phyloP scores from a whole-genome alignment of 2,113 vertebrate genomes.

The Pseudopodoces humilis region DNA sequence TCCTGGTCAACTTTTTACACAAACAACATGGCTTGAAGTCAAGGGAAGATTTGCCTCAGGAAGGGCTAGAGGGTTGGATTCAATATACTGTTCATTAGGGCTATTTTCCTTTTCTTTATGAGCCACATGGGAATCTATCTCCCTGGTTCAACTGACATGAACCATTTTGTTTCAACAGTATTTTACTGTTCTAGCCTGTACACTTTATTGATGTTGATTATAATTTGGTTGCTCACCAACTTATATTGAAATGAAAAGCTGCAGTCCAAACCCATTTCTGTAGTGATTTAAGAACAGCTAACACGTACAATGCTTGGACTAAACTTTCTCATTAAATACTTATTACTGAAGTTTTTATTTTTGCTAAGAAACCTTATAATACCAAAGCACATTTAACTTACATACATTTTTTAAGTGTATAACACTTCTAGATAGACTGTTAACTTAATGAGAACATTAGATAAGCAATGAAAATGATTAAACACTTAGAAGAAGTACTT shows the following conservation, averaged over 20 bases:
- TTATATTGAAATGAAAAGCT: slow-evolving; percentile 45
- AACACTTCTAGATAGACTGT: not conserved
- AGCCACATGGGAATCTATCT: slow-evolving; percentile 47
- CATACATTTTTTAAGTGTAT: not conserved
- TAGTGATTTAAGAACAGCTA: slow-evolving; percentile 49
- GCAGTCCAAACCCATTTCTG: slow-evolving; percentile 33
- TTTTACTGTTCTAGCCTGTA: slow-evolving; percentile 43
- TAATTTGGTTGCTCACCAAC: slow-evolving; percentile 57
- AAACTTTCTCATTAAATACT: slow-evolving; percentile 27
- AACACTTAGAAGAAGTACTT: not conserved
- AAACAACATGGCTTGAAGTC: not conserved
- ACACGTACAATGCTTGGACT: not conserved
- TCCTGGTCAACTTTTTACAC: not conserved
- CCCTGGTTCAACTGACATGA: slow-evolving; percentile 47
- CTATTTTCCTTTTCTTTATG: slow-evolving; percentile 40
- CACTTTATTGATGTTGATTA: slow-evolving; percentile 53
- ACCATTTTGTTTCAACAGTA: slow-evolving; percentile 47
- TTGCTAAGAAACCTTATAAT: not conserved
- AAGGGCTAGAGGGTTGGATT: slow-evolving; percentile 16
- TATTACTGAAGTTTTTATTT: slow-evolving; percentile 6
- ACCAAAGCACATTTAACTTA: not conserved
- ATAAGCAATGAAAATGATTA: not conserved
- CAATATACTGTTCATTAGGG: slow-evolving; percentile 25
- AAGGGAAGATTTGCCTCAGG: slow-evolving; percentile 7
- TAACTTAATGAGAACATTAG: not conserved